Evolutionary conservation across 2,888 invertebrate species (phyloP), one percentile per base, ranked within the genome.

Genomic region (Brachyopa scutellaris): DNA sequence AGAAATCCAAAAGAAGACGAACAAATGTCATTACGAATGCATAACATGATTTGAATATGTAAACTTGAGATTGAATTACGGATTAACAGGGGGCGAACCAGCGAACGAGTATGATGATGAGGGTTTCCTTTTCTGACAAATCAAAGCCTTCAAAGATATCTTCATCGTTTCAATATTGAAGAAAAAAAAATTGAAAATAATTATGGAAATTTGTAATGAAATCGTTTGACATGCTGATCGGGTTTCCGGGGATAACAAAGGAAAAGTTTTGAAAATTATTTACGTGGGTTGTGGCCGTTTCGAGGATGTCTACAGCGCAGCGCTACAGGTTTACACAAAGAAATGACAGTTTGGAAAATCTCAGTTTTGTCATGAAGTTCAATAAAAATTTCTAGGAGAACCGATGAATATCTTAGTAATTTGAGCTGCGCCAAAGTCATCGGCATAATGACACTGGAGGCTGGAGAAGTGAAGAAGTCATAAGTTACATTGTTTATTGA

Each of bases 11-110:
- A 19, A 11, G 40, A 31, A 57, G 36, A 78, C 19, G 64, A 64
- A 72, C 53, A 45, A 62, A 53, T 55, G 47, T 76, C 76, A 76
- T 80, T 80, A 80, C 64, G 49, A 80, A 80, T 76, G 76, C 80
- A 70, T 57, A 57, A 69, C 80, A 69, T 76, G 80, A 45, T 76
- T 80, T 76, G 76, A 76, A 80, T 76, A 76, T 76, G 69, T 76
- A 80, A 80, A 69, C 76, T 76, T 64, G 49, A 42, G 69, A 64
- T 80, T 80, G 76, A 80, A 64, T 69, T 76, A 76, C 69, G 76
- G 80, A 80, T 80, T 76, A 69, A 45, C 51, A 67, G 69, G 42
- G 31, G 61, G 59, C 38, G 55, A 57, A 19, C 7, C n/a, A n/a
- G n/a, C 26, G 26, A 6, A 6, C 26, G 3, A 5, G 26, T 26